Base-by-base conservation (phyloP, 2,888 invertebrate species). In the Nomada hirtipes region DNA sequence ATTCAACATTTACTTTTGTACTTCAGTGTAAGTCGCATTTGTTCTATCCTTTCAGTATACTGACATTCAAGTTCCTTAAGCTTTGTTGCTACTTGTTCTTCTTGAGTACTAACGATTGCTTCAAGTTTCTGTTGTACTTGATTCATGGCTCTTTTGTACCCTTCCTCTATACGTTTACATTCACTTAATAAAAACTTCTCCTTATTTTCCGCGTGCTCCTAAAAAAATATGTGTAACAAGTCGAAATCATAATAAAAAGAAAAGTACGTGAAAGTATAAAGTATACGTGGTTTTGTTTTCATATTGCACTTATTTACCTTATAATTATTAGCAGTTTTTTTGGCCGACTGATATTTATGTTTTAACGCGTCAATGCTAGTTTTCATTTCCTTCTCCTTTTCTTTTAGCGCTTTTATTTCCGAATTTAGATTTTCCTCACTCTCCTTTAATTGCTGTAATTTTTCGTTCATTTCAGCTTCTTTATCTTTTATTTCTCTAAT, bases 181-280 rank as follows among this genome's bases (percentile, higher is more conserved):
- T 96, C 96, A 77, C 94, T 95, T 86, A 94, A 94, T 84, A 96
- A 95, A 89, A 96, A 96, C 42, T 95, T 95, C 79, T 96, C 96
- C 88, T 96, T 96, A 85, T 96, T 96, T 44, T 95, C 94, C 23
- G 96, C 95, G 86, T 96, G 96, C 83, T 96, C 95, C 95, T 96
- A 89, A 26, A 93, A 92, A 76, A 82, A 73, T 76, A 68, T 60
- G 23, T 18, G 26, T 57, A 65, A 68, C 68, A 68, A 64, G 55
- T 72, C 7, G 60, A 63, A 72, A 61, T 1, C 18, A 26, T 55
- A 47, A 29, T 29, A 20, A 57, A 2, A 1, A 23, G 23, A 68
- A 64, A 64, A 55, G 20, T 20, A 50, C 52, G 2, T 11, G 52
- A 69, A 36, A 55, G 9, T 11, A 52, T 29, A 18, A 11, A 29